Base-by-base conservation (phyloP, 2,113 vertebrate species). In the Cardinalis cardinalis region DNA sequence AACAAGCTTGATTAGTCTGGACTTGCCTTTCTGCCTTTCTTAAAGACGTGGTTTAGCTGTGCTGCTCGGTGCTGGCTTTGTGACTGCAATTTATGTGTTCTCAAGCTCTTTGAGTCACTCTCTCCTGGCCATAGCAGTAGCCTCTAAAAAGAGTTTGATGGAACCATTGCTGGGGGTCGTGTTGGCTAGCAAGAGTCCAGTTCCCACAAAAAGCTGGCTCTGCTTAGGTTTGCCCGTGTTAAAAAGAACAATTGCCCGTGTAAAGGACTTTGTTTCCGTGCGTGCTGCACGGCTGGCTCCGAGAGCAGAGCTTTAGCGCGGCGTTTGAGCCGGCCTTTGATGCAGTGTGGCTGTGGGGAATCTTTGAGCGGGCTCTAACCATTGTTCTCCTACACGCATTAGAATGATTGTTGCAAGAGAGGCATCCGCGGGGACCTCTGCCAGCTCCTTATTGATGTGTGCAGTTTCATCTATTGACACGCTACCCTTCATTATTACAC, bases 381-480 rank as follows among this genome's bases (percentile, higher is more conserved):
- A 87, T 92, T 94, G 93, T 93, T 96, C 92, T 95, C 77, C 87
- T 82, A 12, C 77, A 1, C 4, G 2, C 86, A 34, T 82, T 84
- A n/a, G 87, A 92, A 69, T 61, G 84, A 81, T 79, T 79, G 76
- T 75, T 90, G 86, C 70, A 4, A 69, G 90, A 94, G 93, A 90
- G 66, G 66, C 85, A 59, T 95, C 90, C 70, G 4, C 2, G 3
- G 90, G 88, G 94, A 92, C 87, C 92, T 90, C 74, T 90, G 90
- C 93, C 92, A 92, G 84, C 78, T 92, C 84, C 84, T 94, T 94
- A 94, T 84, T 92, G 92, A 94, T 95, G 93, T 95, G 81, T 95
- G 94, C 55, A 12, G 93, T 89, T 95, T 92, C 89, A 95, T 93
- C 88, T 93, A 90, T 93, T 89, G 92, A 95, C 87, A 87, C 59